phyloP scores from a whole-genome alignment of 2,113 vertebrate genomes.

The Empidonax alnorum region DNA sequence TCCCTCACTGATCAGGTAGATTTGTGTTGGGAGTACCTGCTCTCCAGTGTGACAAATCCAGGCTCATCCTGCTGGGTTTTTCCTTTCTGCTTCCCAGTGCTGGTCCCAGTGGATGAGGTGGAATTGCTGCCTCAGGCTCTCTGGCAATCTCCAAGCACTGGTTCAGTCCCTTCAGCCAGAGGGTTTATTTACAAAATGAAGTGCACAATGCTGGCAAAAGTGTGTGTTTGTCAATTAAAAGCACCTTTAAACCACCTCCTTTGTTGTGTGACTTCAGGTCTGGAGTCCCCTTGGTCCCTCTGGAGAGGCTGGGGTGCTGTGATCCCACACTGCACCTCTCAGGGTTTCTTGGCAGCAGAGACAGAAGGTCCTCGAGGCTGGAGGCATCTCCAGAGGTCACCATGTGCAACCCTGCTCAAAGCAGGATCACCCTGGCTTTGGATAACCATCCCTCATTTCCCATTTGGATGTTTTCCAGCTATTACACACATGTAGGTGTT shows the following conservation, averaged over 20 bases:
- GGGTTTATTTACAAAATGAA: background rate
- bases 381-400: background rate
- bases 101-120: slow-evolving; percentile 61
- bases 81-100: slow-evolving; percentile 14
- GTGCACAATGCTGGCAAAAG: background rate
- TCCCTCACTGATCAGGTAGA: background rate
- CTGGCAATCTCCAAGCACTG: slow-evolving; percentile 65
- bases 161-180: slow-evolving; percentile 55
- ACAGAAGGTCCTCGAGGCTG: background rate
- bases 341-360: background rate
- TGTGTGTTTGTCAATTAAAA: accelerated
- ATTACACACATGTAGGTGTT: background rate
- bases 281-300: background rate
- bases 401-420: background rate
- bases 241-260: background rate
- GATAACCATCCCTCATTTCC: background rate
- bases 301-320: background rate
- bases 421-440: background rate
- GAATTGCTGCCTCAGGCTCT: slow-evolving; percentile 18
- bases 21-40: slow-evolving; percentile 16
- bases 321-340: background rate
- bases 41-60: background rate
- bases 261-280: background rate
- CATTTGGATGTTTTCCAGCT: background rate
- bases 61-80: background rate